Conservation (phyloP, 1,140 invertebrate genomes). For the Drosophila pandora region DNA sequence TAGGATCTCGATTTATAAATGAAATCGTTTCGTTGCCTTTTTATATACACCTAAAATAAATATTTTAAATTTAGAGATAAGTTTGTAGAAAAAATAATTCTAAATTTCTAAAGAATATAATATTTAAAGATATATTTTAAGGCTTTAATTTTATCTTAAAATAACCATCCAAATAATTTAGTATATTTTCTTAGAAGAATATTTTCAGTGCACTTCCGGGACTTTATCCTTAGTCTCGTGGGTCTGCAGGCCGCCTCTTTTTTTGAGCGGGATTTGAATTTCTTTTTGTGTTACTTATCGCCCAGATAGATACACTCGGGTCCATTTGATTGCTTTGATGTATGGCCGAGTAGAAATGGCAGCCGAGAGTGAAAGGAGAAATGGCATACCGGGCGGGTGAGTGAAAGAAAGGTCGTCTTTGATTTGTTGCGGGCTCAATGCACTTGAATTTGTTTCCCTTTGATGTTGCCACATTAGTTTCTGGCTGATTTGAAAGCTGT, state of each 20-base stretch:
- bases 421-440: constrained; percentile 57
- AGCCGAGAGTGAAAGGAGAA: constrained; percentile 3
- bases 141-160: too few species aligned
- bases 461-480: constrained; percentile 49
- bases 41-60: constrained; percentile 9
- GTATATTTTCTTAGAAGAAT: background rate
- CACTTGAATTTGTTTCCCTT: constrained; percentile 57
- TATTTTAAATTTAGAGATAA: background rate
- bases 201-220: background rate
- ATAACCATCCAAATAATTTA: background rate
- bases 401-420: constrained; percentile 30
- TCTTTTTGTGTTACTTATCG: constrained; percentile 59
- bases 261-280: constrained; percentile 59
- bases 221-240: background rate
- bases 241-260: constrained; percentile 18
- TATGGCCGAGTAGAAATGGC: constrained; percentile 31
- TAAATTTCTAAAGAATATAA: background rate
- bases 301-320: constrained; percentile 58
- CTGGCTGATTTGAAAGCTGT: constrained; percentile 42
- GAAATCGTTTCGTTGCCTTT: constrained; percentile 50
- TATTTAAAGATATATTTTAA: too few species aligned
- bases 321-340: constrained; percentile 72
- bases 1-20: constrained; percentile 58
- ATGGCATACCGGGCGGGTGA: background rate
- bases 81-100: background rate